Conservation (phyloP, 2,113 vertebrate genomes). For the Sorex fumeus region DNA sequence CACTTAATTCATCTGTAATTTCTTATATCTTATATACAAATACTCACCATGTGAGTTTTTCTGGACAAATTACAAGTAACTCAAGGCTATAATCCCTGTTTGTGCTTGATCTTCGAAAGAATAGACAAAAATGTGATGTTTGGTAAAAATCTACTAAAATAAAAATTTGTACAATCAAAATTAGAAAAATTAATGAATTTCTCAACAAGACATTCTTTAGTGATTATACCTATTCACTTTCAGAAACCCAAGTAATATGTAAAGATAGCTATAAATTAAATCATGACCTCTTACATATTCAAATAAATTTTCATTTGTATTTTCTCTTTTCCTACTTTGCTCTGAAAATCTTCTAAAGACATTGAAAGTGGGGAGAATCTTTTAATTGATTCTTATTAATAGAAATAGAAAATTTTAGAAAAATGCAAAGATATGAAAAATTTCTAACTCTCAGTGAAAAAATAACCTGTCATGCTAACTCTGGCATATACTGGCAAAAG, state of each 20-base stretch:
- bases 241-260: neutral
- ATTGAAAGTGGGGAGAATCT: neutral
- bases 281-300: slow-evolving; percentile 1
- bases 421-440: slow-evolving; percentile 36
- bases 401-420: slow-evolving; percentile 50
- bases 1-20: neutral
- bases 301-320: neutral
- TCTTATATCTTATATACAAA: neutral
- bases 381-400: slow-evolving; percentile 57
- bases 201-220: neutral
- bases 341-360: neutral
- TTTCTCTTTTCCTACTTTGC: neutral
- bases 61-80: neutral
- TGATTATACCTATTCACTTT: neutral
- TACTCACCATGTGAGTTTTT: slow-evolving; percentile 8
- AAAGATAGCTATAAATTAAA: neutral
- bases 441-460: slow-evolving; percentile 55
- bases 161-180: no score
- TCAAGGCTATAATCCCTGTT: neutral
- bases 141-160: neutral
- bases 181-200: neutral
- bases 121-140: neutral
- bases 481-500: slow-evolving; percentile 43
- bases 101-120: neutral
- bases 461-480: slow-evolving; percentile 56